These are phyloP conservation scores for Callitettix versicolor DNA, from an alignment of 1,140 invertebrate genomes.

Conservation along the genomic window DNA sequence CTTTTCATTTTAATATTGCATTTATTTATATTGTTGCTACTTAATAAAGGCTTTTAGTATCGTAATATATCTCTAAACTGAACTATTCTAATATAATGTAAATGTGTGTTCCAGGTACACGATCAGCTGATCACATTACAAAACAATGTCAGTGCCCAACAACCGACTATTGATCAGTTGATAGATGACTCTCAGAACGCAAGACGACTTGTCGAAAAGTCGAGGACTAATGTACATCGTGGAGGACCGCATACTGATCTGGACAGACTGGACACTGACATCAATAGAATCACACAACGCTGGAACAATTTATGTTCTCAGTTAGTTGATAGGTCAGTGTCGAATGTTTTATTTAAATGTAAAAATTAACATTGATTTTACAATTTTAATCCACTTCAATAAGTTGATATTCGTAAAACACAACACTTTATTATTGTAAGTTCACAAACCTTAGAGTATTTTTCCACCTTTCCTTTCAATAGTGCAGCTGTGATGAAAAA, in stretches of 20 bases:
- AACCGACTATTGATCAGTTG: slow-evolving; percentile 78
- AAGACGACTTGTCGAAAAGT: slow-evolving; percentile 74
- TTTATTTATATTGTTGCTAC: too few relatives aligned
- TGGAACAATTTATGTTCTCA: slow-evolving; percentile 89
- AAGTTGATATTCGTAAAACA: too few relatives aligned
- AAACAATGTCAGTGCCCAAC: slow-evolving; percentile 69
- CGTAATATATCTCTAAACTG: too few relatives aligned
- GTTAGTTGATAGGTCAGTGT: slow-evolving; percentile 69
- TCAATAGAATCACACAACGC: slow-evolving; percentile 71
- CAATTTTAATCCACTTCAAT: too few relatives aligned
- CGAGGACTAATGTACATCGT: slow-evolving; percentile 53
- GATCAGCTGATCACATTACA: slow-evolving; percentile 69
- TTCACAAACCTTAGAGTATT: background rate
- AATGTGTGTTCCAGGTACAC: slow-evolving; percentile 45
- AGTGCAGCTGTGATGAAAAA: too few relatives aligned
- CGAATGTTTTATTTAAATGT: background rate
- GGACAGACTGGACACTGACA: slow-evolving; percentile 86
- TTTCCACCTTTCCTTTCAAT: too few relatives aligned
- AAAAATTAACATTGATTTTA: too few relatives aligned
- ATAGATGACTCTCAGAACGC: slow-evolving; percentile 81
- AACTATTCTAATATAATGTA: too few relatives aligned
- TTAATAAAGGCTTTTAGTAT: too few relatives aligned
- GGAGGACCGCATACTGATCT: slow-evolving; percentile 67
- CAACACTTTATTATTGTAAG: background rate
- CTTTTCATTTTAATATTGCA: too few relatives aligned